These are phyloP conservation scores for Pristionchus fissidentatus DNA, from an alignment of 2,888 invertebrate species.

Conservation along the genomic window DNA sequence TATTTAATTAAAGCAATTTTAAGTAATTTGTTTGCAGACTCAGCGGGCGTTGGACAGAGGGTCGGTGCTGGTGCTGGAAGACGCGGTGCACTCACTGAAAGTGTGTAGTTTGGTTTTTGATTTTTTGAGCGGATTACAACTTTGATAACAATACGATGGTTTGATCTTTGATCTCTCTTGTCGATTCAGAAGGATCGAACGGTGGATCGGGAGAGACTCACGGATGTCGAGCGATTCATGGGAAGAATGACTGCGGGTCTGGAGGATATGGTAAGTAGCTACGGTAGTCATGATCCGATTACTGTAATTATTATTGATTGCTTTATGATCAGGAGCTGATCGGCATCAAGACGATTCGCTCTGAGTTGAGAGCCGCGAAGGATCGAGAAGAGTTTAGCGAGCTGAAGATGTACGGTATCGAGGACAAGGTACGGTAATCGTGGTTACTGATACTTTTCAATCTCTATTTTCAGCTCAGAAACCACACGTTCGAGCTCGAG, in stretches of 20 bases:
- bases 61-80: neutral
- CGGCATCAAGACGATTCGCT: neutral
- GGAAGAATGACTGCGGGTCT: neutral
- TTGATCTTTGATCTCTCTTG: neutral
- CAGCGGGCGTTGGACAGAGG: neutral
- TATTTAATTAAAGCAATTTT: neutral
- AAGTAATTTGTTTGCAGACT: neutral
- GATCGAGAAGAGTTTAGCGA: constrained; percentile 11
- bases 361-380: constrained; percentile 2
- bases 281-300: neutral
- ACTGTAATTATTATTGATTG: neutral
- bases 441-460: neutral
- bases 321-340: neutral
- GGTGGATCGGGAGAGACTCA: neutral
- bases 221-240: constrained; percentile 10
- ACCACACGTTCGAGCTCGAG: neutral
- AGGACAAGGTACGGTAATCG: constrained; percentile 18
- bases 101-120: neutral
- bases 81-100: neutral
- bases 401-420: constrained; percentile 1
- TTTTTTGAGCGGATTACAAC: neutral
- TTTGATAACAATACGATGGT: too few species aligned
- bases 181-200: neutral
- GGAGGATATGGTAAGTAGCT: neutral
- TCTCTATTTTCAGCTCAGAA: neutral